Conservation (phyloP, 2,888 invertebrate species). For the Hydropsyche betteni region DNA sequence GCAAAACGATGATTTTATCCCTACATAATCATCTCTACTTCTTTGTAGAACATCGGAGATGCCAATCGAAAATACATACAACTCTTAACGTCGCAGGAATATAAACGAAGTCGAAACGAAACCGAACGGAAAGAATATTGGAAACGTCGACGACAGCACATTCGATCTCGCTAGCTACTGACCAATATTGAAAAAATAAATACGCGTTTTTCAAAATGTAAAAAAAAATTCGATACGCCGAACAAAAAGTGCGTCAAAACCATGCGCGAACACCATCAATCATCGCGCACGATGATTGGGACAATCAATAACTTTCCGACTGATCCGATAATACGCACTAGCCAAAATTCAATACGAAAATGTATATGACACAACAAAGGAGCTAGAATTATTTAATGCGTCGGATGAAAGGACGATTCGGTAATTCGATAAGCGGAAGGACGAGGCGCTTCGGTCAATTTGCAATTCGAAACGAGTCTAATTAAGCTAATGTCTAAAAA, state of each 20-base stretch:
- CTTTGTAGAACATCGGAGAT: neutral
- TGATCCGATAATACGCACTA: neutral
- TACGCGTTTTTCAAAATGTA: too few relatives aligned
- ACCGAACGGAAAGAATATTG: neutral
- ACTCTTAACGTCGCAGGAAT: neutral
- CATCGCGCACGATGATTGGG: neutral
- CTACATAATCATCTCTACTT: too few relatives aligned
- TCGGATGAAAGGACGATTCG: neutral
- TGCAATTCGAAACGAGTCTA: constrained; percentile 14
- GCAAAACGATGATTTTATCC: too few relatives aligned
- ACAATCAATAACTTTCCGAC: too few relatives aligned
- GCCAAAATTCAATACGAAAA: neutral
- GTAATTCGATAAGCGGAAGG: constrained; percentile 26
- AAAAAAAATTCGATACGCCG: too few relatives aligned
- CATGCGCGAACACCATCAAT: neutral
- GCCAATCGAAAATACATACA: constrained; percentile 1
- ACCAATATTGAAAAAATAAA: too few relatives aligned
- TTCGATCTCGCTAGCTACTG: too few relatives aligned
- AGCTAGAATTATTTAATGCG: neutral
- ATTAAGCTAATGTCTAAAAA: too few relatives aligned
- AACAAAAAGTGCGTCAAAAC: neutral
- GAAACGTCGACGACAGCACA: neutral
- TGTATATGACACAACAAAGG: neutral
- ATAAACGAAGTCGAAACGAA: neutral
- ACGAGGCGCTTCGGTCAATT: neutral